A percentile compares a stretch with the other conserved stretches of the same genome.
These are phyloP conservation scores for Orthosia cruda DNA, from an alignment of 2,888 invertebrate genomes.

Conservation along the genomic window DNA sequence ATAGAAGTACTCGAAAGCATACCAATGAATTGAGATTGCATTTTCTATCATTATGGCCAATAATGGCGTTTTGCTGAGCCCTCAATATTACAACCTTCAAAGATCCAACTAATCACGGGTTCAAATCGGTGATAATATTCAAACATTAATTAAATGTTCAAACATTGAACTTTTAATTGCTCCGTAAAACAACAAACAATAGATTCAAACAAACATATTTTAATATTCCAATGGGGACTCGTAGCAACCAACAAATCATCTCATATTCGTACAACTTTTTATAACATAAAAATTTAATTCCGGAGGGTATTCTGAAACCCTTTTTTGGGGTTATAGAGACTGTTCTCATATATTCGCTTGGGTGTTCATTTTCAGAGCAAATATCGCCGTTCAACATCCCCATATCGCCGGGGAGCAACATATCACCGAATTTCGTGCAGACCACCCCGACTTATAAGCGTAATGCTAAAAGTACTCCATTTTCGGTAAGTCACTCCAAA, in stretches of 20 bases:
- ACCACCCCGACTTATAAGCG: conserved; percentile 86
- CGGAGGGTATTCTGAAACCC: conserved; percentile 21
- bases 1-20: not conserved
- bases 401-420: conserved; percentile 84
- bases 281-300: conserved; percentile 40
- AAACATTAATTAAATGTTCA: too few species aligned
- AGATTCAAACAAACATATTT: conserved; percentile 10
- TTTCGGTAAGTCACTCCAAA: conserved; percentile 78
- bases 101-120: too few species aligned
- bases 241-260: not conserved
- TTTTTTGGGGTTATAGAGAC: not conserved
- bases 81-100: too few species aligned
- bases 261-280: conserved; percentile 23
- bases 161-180: not conserved
- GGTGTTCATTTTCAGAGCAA: conserved; percentile 78
- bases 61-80: not conserved
- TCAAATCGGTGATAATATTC: too few species aligned
- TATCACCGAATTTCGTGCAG: conserved; percentile 86
- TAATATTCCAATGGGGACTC: conserved; percentile 18
- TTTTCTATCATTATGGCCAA: not conserved
- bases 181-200: not conserved
- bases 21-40: not conserved
- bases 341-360: conserved; percentile 11
- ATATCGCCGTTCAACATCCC: conserved; percentile 86
- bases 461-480: conserved; percentile 88